Evolutionary conservation across 2,888 invertebrate species (phyloP).

Genomic region (Microplitis manilae): DNA sequence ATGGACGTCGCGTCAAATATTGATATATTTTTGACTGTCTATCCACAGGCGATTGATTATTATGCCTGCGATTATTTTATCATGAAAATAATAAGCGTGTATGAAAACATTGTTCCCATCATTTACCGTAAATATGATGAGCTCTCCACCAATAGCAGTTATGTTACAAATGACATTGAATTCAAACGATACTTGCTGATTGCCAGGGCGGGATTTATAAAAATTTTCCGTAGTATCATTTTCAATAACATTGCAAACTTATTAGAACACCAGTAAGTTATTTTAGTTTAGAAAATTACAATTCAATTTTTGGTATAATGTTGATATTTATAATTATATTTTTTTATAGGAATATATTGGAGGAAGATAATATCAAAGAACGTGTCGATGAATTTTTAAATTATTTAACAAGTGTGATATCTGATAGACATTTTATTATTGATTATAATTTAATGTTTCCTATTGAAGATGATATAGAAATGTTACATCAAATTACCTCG

Average conservation of each 20-base stretch:
- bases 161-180: conserved; percentile 67
- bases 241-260: conserved; percentile 67
- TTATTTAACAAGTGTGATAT: conserved; percentile 73
- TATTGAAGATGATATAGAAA: conserved; percentile 79
- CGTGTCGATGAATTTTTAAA: conserved; percentile 70
- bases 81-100: conserved; percentile 79
- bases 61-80: conserved; percentile 76
- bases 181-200: conserved; percentile 73
- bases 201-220: conserved; percentile 73
- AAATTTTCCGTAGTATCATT: conserved; percentile 70
- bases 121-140: conserved; percentile 78
- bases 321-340: conserved; percentile 42
- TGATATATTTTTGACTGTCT: conserved; percentile 79
- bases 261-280: conserved; percentile 67
- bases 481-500: conserved; percentile 76
- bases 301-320: conserved; percentile 47
- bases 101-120: conserved; percentile 82
- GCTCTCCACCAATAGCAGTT: conserved; percentile 68
- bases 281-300: neutral
- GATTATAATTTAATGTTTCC: conserved; percentile 82
- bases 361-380: conserved; percentile 59
- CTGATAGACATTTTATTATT: conserved; percentile 76
- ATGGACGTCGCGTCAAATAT: conserved; percentile 82
- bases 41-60: conserved; percentile 74
- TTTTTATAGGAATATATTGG: conserved; percentile 51